Evolutionary conservation across 1,140 invertebrate genomes (phyloP).

Genomic region (Charaxes varanes): DNA sequence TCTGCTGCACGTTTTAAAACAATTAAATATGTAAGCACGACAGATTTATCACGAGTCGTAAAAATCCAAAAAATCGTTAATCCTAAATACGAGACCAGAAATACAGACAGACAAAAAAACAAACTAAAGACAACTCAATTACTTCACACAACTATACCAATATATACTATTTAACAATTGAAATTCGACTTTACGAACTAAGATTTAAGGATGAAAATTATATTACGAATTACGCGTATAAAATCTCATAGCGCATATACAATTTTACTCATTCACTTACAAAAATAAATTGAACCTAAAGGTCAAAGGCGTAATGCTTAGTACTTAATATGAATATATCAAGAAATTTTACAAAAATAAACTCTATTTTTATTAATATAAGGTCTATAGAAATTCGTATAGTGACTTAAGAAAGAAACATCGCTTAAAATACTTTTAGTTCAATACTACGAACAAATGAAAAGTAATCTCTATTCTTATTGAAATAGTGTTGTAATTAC

Average conservation of each 20-base stretch:
- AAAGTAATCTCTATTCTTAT: conserved; percentile 5
- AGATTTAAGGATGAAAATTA: conserved; percentile 3
- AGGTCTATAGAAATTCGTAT: background rate
- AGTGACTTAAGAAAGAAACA: background rate
- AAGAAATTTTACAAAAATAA: background rate
- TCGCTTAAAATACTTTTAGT: conserved; percentile 2
- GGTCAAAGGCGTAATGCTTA: background rate
- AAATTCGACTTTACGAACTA: conserved; percentile 9
- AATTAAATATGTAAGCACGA: conserved; percentile 22
- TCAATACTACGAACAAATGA: background rate
- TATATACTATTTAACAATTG: conserved; percentile 19
- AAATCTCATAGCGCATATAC: conserved; percentile 3
- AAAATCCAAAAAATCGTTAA: conserved; percentile 35
- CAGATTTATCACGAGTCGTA: conserved; percentile 22
- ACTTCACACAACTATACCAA: conserved; percentile 42
- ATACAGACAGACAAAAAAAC: conserved; percentile 39
- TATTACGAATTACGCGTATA: background rate
- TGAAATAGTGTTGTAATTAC: conserved; percentile 16
- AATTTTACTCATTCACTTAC: background rate
- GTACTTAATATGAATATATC: background rate
- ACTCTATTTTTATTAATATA: conserved; percentile 7
- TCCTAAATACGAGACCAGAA: conserved; percentile 26
- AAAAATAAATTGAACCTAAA: background rate
- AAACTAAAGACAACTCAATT: conserved; percentile 55
- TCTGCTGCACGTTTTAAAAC: conserved; percentile 3